phyloP scores from a whole-genome alignment of 2,888 invertebrate species.

The Drosophila ezoana region DNA sequence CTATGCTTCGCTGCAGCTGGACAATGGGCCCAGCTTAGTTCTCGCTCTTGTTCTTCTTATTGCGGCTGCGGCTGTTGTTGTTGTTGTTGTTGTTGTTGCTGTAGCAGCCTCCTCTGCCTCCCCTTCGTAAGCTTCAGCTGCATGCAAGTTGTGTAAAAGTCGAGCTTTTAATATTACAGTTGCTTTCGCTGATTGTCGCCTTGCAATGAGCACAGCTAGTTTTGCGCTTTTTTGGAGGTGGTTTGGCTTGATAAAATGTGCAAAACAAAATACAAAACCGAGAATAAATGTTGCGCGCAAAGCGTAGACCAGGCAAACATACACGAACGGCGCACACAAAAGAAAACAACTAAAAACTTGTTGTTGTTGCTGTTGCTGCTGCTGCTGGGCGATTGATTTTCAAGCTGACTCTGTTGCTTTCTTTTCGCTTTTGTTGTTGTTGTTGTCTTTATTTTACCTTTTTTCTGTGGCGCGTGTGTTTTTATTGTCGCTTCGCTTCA shows the following conservation, averaged over 20 bases:
- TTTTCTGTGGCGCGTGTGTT: constrained; percentile 50
- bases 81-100: constrained; percentile 10
- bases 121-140: constrained; percentile 34
- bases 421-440: constrained; percentile 28
- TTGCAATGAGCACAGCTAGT: constrained; percentile 48
- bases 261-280: constrained; percentile 72
- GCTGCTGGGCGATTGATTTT: constrained; percentile 44
- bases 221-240: constrained; percentile 74
- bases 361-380: constrained; percentile 45
- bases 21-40: constrained; percentile 35
- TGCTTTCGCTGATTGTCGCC: constrained; percentile 38
- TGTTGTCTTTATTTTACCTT: constrained; percentile 38
- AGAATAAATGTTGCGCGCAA: constrained; percentile 60
- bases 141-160: constrained; percentile 71
- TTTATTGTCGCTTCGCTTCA: constrained; percentile 47
- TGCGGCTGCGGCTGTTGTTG: constrained; percentile 22
- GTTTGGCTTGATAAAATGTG: constrained; percentile 60
- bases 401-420: constrained; percentile 54
- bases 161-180: constrained; percentile 55
- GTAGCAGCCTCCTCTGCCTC: constrained; percentile 35
- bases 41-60: constrained; percentile 1
- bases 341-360: constrained; percentile 66
- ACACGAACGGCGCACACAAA: constrained; percentile 62
- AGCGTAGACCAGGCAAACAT: constrained; percentile 58
- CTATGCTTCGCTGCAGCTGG: constrained; percentile 50